Evolutionary conservation across 2,797 vertebrate genomes (phyloP).

Genomic region (Diplodus sargus): DNA sequence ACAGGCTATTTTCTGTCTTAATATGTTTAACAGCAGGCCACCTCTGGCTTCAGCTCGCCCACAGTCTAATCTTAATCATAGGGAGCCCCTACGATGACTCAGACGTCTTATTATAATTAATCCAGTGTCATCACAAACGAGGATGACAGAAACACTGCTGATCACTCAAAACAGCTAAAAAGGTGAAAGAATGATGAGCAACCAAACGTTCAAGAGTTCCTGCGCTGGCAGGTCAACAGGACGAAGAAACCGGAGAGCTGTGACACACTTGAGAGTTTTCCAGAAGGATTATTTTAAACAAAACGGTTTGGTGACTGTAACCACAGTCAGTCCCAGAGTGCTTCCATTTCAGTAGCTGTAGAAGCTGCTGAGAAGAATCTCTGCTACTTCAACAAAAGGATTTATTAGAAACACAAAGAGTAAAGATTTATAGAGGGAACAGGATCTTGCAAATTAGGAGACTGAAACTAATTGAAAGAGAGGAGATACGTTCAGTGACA

Average conservation of each 20-base stretch:
- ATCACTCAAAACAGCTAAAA: not conserved
- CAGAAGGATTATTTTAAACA: slow-evolving; percentile 39
- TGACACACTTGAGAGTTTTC: slow-evolving; percentile 30
- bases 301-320: not conserved
- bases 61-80: slow-evolving; percentile 60
- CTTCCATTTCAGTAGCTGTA: not conserved
- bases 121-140: slow-evolving; percentile 4
- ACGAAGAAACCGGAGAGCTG: slow-evolving; percentile 27
- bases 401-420: not conserved
- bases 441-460: not conserved
- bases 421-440: not conserved
- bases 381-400: not conserved
- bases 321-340: not conserved
- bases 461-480: too few species aligned
- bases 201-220: not conserved
- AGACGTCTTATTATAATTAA: slow-evolving; percentile 31
- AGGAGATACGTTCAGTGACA: too few species aligned
- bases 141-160: not conserved
- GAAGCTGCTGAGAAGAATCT: not conserved
- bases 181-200: not conserved
- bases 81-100: slow-evolving; percentile 17
- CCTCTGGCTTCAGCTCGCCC: slow-evolving; percentile 34
- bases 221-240: not conserved
- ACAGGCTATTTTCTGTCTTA: slow-evolving; percentile 50
- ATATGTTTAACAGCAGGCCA: slow-evolving; percentile 47